Base-by-base conservation (phyloP, 1,140 invertebrate genomes). In the Cotesia glomerata region DNA sequence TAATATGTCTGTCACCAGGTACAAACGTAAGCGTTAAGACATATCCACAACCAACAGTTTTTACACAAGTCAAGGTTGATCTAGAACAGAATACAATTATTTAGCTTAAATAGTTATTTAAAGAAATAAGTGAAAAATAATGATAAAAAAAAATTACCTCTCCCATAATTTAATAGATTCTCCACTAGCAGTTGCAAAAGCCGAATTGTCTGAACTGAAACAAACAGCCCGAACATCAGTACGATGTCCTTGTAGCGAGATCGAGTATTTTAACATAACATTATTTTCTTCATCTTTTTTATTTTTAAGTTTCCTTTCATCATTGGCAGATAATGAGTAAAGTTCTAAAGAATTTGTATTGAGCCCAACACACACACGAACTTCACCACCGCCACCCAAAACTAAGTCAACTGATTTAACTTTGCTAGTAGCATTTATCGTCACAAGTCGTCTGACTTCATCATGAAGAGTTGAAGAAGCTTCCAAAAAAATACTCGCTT, bases 131-230 rank as follows among this genome's bases (percentile, higher is more conserved):
- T 36, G 4, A 52, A 69, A 3, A 45, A 45, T 51, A 58, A 16
- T 71, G 8, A 73, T 56, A 76, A 49, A 45, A 45, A 7, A 11
- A 54, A 18, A 5, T 72, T 87, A 95, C 90, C 95, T 92, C 82
- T 97, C 97, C 97, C 97, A 99, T 52, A 98, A 88, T 89, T 98
- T 98, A 4, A 98, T 87, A 18, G 93, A 92, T 78, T 98, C 95
- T 4, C 89, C 91, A 80, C 96, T 94, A 0, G 92, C 95, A 0
- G 97, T 95, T 14, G 94, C 89, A 75, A 98, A 90, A 4, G 93
- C 94, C 52, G 95, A 87, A 81, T 94, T 95, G 84, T 99, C 97
- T 18, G 95, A 95, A 82, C 95, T 97, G 80, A 99, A 97, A 63
- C 91, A 91, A 13, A 99, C 86, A 45, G 93, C 92, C 49, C 95